These are phyloP conservation scores for Borostomias antarcticus DNA, from an alignment of 2,797 vertebrate genomes.

Conservation along the genomic window DNA sequence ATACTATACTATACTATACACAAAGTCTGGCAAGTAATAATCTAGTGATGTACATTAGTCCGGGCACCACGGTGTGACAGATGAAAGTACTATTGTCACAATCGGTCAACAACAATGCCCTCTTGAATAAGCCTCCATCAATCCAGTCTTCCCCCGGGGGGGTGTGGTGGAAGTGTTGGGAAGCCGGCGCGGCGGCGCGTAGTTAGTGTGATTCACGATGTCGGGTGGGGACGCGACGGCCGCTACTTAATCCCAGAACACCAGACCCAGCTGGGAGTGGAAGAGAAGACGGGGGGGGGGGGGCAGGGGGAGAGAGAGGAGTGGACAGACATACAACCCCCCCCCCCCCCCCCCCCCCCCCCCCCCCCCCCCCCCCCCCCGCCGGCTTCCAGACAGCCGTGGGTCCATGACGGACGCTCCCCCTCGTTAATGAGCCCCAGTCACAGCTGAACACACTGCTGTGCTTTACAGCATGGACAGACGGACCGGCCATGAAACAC, in stretches of 20 bases:
- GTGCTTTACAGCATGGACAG: conserved; percentile 64
- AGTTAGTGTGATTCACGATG: conserved; percentile 47
- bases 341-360: conserved; percentile 17
- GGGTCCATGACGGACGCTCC: conserved; percentile 65
- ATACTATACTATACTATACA: too few species aligned
- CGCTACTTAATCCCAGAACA: conserved; percentile 61
- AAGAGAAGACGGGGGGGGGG: conserved; percentile 22
- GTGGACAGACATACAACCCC: conserved; percentile 18
- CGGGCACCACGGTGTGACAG: conserved; percentile 26
- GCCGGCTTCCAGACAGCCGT: conserved; percentile 57
- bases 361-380: conserved; percentile 42
- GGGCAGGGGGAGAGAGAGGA: conserved; percentile 29
- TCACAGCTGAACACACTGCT: conserved; percentile 71
- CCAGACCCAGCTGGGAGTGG: conserved; percentile 63
- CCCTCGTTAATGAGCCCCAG: conserved; percentile 70
- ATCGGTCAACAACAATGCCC: conserved; percentile 66
- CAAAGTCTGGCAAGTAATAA: too few species aligned
- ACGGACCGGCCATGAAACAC: conserved; percentile 57
- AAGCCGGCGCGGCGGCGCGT: conserved; percentile 29
- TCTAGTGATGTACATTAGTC: too few species aligned
- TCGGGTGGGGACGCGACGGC: conserved; percentile 61
- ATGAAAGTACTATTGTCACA: conserved; percentile 55
- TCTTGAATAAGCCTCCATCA: conserved; percentile 69
- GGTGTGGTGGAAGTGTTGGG: conserved; percentile 63
- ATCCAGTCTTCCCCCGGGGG: conserved; percentile 42